Base-by-base conservation (phyloP, 1,140 invertebrate species). In the Trissolcus basalis region DNA sequence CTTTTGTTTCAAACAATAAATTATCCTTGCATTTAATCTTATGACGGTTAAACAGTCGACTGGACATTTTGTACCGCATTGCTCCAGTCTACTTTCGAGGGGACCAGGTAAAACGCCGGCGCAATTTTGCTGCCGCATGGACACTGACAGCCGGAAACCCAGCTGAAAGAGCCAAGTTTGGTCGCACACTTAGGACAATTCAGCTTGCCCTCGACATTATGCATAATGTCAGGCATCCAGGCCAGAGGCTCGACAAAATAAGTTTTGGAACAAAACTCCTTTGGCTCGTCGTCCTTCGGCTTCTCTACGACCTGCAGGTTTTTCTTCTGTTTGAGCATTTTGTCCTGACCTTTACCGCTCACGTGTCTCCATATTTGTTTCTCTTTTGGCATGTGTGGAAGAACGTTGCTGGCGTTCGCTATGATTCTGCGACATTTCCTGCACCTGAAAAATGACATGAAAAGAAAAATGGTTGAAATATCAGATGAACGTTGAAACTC, bases 1-100 rank as follows among this genome's bases (percentile, higher is more conserved):
- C 19, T 27, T 27, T 27, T 27, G 6, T 27, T 27, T n/a, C n/a
- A n/a, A n/a, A 35, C 33, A 35, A 35, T 35, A 35, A 35, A 35
- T 35, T 35, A 35, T 35, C 33, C 5, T 35, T 35, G 5, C 10
- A 35, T 35, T 5, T 35, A n/a, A n/a, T n/a, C n/a, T n/a, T n/a
- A n/a, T n/a, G n/a, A n/a, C n/a, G n/a, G n/a, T 71, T 78, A 96
- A 77, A 96, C 90, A 12, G 94, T 96, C 33, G 93, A 91, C 87
- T 96, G 93, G 61, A 96, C 92, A 85, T 96, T 96, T 83, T 96
- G 94, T 36, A 96, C 94, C 54, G 93, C 92, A 84, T 94, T 95
- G 58, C 94, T 94, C 89, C 93, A 93, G 83, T 96, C 95, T 44
- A 96, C 93, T 87, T 95, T 96, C 3, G 94, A 95, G 48, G 94